Evolutionary conservation across 1,140 invertebrate genomes (phyloP).

Genomic region (Heterodera schachtii): DNA sequence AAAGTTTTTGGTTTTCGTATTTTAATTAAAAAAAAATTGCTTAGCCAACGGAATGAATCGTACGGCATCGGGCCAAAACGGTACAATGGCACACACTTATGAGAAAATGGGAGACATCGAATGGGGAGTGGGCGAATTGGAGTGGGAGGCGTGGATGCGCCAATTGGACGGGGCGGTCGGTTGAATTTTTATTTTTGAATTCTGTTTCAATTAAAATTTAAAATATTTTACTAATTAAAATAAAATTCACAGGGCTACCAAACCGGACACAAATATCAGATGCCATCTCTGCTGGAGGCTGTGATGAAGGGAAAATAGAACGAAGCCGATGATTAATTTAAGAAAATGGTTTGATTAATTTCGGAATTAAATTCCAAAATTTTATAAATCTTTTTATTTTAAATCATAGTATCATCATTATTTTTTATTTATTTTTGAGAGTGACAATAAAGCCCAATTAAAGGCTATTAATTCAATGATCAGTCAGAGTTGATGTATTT

Average conservation of each 20-base stretch:
- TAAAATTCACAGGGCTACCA: conserved; percentile 78
- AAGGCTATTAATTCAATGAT: too few relatives aligned
- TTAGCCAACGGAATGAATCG: conserved; percentile 68
- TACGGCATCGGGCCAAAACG: conserved; percentile 53
- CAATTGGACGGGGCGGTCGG: conserved; percentile 91
- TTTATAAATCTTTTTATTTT: too few relatives aligned
- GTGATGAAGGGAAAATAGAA: conserved; percentile 26
- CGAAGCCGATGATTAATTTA: background rate
- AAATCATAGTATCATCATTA: background rate
- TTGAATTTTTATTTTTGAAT: conserved; percentile 29
- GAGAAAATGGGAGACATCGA: conserved; percentile 59
- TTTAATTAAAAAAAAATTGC: background rate
- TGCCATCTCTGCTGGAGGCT: conserved; percentile 77
- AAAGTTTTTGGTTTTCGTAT: background rate
- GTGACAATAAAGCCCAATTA: too few relatives aligned
- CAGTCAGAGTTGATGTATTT: too few relatives aligned
- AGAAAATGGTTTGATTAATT: background rate
- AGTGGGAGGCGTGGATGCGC: conserved; percentile 96
- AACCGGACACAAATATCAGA: conserved; percentile 92
- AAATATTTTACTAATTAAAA: background rate
- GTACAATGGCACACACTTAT: conserved; percentile 75
- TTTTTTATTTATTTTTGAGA: background rate
- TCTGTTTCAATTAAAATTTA: background rate
- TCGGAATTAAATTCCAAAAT: too few relatives aligned
- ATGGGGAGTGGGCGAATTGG: conserved; percentile 82